Evolutionary conservation across 2,888 invertebrate genomes (phyloP), one percentile per base, ranked within the genome.

Genomic region (Tenthredo scrophulariae): DNA sequence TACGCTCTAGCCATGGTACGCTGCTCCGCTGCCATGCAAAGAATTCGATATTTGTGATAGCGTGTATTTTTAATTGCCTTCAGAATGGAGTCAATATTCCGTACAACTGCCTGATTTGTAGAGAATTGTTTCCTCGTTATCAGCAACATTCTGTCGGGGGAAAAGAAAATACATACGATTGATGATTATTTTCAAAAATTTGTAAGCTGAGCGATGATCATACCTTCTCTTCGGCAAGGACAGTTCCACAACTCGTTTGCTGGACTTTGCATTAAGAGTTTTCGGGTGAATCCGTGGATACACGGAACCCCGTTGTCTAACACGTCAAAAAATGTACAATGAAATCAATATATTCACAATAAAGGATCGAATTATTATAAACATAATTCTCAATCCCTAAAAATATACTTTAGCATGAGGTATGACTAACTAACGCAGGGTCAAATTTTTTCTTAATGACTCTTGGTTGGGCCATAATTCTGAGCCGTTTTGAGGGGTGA

Each of bases 31-130:
- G 90, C 88, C 86, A 89, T 91, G 86, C 91, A 91, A 87, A 92
- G 89, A 84, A 90, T 85, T 74, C 91, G 89, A 86, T 91, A 92
- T 84, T 88, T 90, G 33, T 89, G 90, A 86, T 92, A 92, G 40
- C 90, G 88, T 29, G 92, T 91, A 77, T 89, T 88, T 43, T 86
- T 88, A 43, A 89, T 85, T 62, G 86, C 88, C 83, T 77, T 77
- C 84, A 91, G 86, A 54, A 87, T 84, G 62, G 83, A 67, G 67
- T 83, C 83, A 26, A 83, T 67, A 70, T 70, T 83, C 9, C 67
- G 43, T 10, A 83, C 9, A 13, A 83, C 50, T 33, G 65, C 9
- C 29, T 83, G 67, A 46, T 83, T 83, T 9, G 18, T 29, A 9
- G 29, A 46, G 33, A 65, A 70, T 29, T 67, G 46, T 67, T 83